Base-by-base conservation (phyloP, 2,888 invertebrate genomes). In the Phyllotreta cruciferae region DNA sequence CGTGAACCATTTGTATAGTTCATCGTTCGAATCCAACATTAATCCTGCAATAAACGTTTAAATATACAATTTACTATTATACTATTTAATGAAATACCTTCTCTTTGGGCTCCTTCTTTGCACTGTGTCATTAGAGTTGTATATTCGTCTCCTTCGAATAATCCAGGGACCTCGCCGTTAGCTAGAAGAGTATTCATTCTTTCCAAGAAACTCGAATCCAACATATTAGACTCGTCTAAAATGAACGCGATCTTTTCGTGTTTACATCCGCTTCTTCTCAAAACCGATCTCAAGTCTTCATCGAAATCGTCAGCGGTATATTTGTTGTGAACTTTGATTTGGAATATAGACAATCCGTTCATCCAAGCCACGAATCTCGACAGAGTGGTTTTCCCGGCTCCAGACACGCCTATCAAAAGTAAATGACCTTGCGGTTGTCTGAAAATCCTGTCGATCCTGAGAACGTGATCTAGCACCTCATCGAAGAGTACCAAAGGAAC, bases 341-440 rank as follows among this genome's bases (percentile, higher is more conserved):
- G 98, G 89, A 98, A 99, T 64, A 99, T 97, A 71, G 94, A 95
- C 39, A 99, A 86, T 6, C 99, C 99, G 81, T 99, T 99, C 93
- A 99, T 96, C 98, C 99, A 99, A 53, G 99, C 99, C 37, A 99
- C 99, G 82, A 99, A 99, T 71, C 99, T 88, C 34, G 98, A 98
- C 72, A 99, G 87, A 7, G 99, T 99, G 0, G 99, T 99, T 84
- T 99, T 99, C 71, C 99, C 99, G 70, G 98, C 96, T 49, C 99
- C 99, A 56, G 98, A 98, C 5, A 98, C 98, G 70, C 99, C 99
- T 77, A 99, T 99, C 6, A 99, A 86, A 74, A 99, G 83, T 72
- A 99, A 82, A 83, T 99, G 99, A 60, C 99, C 99, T 81, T 99
- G 98, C 6, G 98, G 98, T 82, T 99, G 98, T 60, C 99, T 87